Evolutionary conservation across 2,888 invertebrate genomes (phyloP), one percentile per base, ranked within the genome.

Genomic region (Protodeltote pygarga): DNA sequence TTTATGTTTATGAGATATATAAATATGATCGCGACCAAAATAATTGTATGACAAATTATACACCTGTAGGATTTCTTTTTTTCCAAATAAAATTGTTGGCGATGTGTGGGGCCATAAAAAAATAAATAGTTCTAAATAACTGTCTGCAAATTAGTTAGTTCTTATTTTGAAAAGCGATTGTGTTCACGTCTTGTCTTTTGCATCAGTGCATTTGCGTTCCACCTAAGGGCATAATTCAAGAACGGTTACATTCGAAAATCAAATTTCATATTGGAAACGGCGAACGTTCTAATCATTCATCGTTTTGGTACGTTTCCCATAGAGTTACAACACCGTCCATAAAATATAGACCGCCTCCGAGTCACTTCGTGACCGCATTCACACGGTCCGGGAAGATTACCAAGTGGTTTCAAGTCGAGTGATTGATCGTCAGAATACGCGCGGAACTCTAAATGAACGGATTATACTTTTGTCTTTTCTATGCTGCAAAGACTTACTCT

Each of bases 341-440:
- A 85, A 83, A 83, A 87, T 84, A 83, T 85, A 82, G 82, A 83
- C 75, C 79, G 77, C 58, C 66, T 68, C 47, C 50, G 45, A 69
- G 60, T 71, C 55, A 67, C 62, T 59, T 73, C 72, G 79, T 85
- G 90, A 84, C 89, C 89, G 89, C 88, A 73, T 91, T 91, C 90
- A 85, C 90, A 91, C 90, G 90, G 71, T 83, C 58, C 72, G 64
- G 73, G 82, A 63, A 83, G 83, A 83, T 87, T 85, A 84, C 83
- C 80, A 74, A 80, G 80, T 75, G 75, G 81, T 78, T 81, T 77
- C 81, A 79, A 77, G 73, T 77, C 55, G 79, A 53, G 83, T 89
- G 90, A 90, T 90, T 88, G 88, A 89, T 90, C 73, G 84, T 71
- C 73, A 72, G 71, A 83, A 81, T 80, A 81, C 79, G 77, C 76